Percentiles rank a stretch among this genome's conserved stretches.
These are phyloP conservation scores for Stegastes partitus DNA, from an alignment of 2,113 vertebrate genomes.

Conservation along the genomic window DNA sequence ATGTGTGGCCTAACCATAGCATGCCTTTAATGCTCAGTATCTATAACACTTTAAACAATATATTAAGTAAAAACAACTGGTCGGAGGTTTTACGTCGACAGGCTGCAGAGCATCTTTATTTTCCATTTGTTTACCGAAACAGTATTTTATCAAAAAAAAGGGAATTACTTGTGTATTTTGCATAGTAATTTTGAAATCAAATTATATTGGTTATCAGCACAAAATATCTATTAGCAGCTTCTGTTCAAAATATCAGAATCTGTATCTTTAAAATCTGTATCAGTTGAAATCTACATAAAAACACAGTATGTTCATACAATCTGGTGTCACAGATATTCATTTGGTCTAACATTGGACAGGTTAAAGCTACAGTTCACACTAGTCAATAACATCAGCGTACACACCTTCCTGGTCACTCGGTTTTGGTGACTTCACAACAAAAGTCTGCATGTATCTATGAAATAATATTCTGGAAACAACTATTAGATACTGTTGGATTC, in stretches of 20 bases:
- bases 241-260: slow-evolving; percentile 32
- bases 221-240: slow-evolving; percentile 25
- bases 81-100: neutral
- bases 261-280: slow-evolving; percentile 15
- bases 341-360: slow-evolving; percentile 31
- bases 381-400: slow-evolving; percentile 9
- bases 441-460: slow-evolving; percentile 1
- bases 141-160: slow-evolving; percentile 27
- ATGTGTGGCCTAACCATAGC: neutral
- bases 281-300: slow-evolving; percentile 4
- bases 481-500: slow-evolving; percentile 13
- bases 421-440: slow-evolving; percentile 8
- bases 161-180: slow-evolving; percentile 35
- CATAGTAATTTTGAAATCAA: slow-evolving; percentile 43
- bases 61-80: neutral
- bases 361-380: slow-evolving; percentile 30
- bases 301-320: slow-evolving; percentile 12
- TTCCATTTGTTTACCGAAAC: neutral
- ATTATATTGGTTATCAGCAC: slow-evolving; percentile 11
- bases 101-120: slow-evolving; percentile 22
- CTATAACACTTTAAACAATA: no score
- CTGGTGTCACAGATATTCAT: neutral
- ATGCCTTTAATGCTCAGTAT: no score
- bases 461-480: neutral
- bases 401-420: neutral